Base-by-base conservation (phyloP, 2,113 vertebrate species). In the Phoenicopterus ruber region DNA sequence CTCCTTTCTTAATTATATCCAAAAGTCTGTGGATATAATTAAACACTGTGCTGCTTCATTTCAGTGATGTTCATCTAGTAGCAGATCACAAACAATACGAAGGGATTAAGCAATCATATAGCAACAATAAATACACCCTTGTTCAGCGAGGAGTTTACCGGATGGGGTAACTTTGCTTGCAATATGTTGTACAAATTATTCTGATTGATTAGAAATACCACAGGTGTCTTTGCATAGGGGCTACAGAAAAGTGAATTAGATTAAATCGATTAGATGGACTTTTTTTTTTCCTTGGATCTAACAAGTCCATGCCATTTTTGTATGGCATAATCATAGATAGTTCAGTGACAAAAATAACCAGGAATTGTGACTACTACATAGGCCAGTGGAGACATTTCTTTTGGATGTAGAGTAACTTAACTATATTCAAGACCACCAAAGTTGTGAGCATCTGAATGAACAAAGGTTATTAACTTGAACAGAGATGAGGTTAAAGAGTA, bases 21-120 rank as follows among this genome's bases (percentile, higher is more conserved):
- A 94, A 93, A 94, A 79, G 36, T 31, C 54, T 58, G 20, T 86
- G 78, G 66, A 89, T 67, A n/a, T 85, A 93, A 94, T 95, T 91
- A 94, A 81, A 80, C 9, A 20, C 52, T 17, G 16, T 58, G 50
- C 36, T 57, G 2, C 71, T 71, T 77, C 49, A 34, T 91, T 93
- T 94, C 86, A 89, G 83, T 87, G 92, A 57, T 25, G 50, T 65
- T 94, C 84, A 82, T 82, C 36, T 62, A 84, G 66, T 34, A 49
- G n/a, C 77, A 94, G 73, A 82, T 76, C 73, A 84, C 57, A 95
- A 95, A 95, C 34, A 92, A 62, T 84, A 36, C 0, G 0, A 79
- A 82, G 29, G 34, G 83, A 95, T 93, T 93, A 96, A 85, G 78
- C 42, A 88, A 72, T 89, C 78, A 85, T 42, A 91, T 0, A 88